These are phyloP conservation scores for Pentalonia nigronervosa DNA, from an alignment of 1,140 invertebrate species.

Conservation along the genomic window DNA sequence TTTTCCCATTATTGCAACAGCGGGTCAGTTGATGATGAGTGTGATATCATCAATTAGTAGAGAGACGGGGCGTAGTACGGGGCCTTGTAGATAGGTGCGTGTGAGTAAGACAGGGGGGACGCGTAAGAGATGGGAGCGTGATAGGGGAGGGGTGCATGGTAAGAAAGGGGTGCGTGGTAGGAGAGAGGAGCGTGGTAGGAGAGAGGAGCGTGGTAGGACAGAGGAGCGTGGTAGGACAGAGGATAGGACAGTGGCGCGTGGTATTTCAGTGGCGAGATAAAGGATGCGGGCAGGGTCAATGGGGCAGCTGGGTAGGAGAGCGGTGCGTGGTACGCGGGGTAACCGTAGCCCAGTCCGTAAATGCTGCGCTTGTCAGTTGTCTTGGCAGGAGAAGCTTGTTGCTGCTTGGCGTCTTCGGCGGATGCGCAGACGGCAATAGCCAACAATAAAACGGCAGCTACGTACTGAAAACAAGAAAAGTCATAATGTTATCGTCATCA, in stretches of 20 bases:
- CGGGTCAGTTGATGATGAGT: neutral
- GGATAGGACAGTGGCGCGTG: constrained; percentile 7
- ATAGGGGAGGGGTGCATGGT: constrained; percentile 21
- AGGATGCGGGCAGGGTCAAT: constrained; percentile 11
- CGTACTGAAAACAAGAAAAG: constrained; percentile 23
- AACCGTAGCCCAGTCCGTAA: constrained; percentile 43
- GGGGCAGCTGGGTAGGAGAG: constrained; percentile 32
- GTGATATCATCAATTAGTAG: neutral
- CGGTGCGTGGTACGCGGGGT: neutral
- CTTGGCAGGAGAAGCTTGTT: neutral
- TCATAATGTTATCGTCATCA: neutral
- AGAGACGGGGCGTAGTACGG: neutral
- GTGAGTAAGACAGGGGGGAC: constrained; percentile 10
- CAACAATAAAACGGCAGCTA: constrained; percentile 10
- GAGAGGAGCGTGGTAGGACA: constrained; percentile 17
- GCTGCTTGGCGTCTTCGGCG: constrained; percentile 34
- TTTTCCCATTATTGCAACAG: neutral
- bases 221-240: constrained; percentile 36
- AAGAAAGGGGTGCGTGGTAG: constrained; percentile 31
- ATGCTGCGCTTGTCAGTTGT: constrained; percentile 16
- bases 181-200: constrained; percentile 10
- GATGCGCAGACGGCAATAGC: neutral
- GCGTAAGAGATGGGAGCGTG: constrained; percentile 32
- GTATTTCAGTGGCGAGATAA: constrained; percentile 40
- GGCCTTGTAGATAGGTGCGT: constrained; percentile 44